These are phyloP conservation scores for Autographa pulchrina DNA, from an alignment of 2,888 invertebrate species.

Conservation along the genomic window DNA sequence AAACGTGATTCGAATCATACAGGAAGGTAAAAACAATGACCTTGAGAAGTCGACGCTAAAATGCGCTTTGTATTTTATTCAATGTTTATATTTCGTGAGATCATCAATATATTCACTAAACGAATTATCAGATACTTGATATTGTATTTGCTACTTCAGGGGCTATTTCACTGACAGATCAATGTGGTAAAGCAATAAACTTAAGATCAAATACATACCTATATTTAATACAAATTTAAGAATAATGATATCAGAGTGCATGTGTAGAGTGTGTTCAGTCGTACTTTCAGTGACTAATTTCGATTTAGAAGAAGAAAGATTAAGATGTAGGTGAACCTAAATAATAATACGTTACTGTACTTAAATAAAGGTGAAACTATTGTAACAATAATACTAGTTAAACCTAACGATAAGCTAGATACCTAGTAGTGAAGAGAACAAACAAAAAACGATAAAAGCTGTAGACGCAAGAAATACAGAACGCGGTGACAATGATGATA, in stretches of 20 bases:
- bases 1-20: conserved; percentile 60
- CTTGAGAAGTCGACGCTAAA: conserved; percentile 68
- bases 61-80: conserved; percentile 53
- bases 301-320: too few relatives aligned
- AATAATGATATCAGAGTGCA: too few relatives aligned
- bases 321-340: too few relatives aligned
- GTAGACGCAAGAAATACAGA: background rate
- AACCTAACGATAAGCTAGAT: background rate
- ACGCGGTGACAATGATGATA: conserved; percentile 7
- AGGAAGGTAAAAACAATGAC: conserved; percentile 67
- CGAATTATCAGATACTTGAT: conserved; percentile 23
- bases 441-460: conserved; percentile 5
- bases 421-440: background rate
- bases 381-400: background rate
- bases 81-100: conserved; percentile 59
- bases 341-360: too few relatives aligned
- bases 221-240: too few relatives aligned
- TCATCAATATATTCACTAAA: conserved; percentile 54
- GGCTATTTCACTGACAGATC: background rate
- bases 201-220: too few relatives aligned
- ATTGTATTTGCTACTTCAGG: background rate
- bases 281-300: too few relatives aligned
- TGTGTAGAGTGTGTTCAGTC: too few relatives aligned
- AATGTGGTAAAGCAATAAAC: background rate
- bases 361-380: background rate